Evolutionary conservation across 1,140 invertebrate genomes (phyloP), one percentile per base, ranked within the genome.

Genomic region (Panagrolaimus sp.): DNA sequence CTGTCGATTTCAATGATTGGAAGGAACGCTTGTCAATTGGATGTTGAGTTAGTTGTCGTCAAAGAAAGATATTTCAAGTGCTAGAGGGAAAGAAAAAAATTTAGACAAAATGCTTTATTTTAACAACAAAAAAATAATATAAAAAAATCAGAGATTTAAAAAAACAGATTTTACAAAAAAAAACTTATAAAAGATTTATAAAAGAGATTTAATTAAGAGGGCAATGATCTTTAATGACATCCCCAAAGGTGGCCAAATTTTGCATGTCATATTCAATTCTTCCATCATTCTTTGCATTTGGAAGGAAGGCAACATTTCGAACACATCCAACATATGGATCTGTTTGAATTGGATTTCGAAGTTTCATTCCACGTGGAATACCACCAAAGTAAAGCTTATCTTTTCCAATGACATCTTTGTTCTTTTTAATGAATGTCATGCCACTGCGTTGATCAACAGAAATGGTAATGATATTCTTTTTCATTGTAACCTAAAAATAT

Each of bases 381-480:
- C 93, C 93, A 44, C 94, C 94, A 75, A 97, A 86, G 83, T 90
- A 97, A 1, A 98, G 84, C 0, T 91, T 89, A 75, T 92, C 89
- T 38, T 88, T 89, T 0, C 92, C 91, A 71, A 91, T 88, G 0
- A 91, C 90, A 1, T 88, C 87, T 0, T 87, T 86, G 1, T 87
- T 86, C 55, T 87, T 88, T 55, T 86, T 86, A n/a, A 90, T 87
- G 7, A 88, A 87, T 8, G 89, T 85, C 66, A 88, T 83, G 3
- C 88, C 85, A 77, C 88, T 87, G 68, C 88, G 86, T 46, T 90
- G 89, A 83, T 95, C 91, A 0, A 94, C 90, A 0, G 88, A 88
- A 10, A 96, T 81, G 0, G 89, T 88, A 0, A 93, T 88, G 0
- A 92, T 88, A 81, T 92, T 92, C 83, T 90, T 91, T 3, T 89